These are phyloP conservation scores for Candoia aspera DNA, from an alignment of 2,113 vertebrate species.

Conservation along the genomic window DNA sequence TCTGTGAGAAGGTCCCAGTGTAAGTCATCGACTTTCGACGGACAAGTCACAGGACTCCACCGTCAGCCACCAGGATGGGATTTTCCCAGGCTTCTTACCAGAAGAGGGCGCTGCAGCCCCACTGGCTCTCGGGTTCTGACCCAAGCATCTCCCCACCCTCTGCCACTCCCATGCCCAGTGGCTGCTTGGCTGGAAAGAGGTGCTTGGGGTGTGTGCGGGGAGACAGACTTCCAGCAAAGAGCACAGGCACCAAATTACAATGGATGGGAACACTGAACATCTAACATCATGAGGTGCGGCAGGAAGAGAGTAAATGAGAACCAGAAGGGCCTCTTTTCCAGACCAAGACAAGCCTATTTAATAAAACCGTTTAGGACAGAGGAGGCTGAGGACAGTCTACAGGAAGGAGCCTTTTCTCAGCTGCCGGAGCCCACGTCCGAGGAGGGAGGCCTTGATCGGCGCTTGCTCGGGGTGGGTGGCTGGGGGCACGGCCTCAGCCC, in stretches of 20 bases:
- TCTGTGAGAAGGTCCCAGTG: too few species aligned
- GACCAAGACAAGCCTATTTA: neutral
- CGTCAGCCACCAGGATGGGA: neutral
- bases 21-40: too few species aligned
- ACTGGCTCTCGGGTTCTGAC: conserved; percentile 37
- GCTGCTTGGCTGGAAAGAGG: neutral
- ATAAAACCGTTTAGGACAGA: neutral
- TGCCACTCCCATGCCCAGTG: neutral
- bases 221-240: too few species aligned
- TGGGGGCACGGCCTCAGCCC: too few species aligned
- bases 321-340: neutral
- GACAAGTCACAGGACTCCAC: too few species aligned
- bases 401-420: too few species aligned
- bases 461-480: too few species aligned
- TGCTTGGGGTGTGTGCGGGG: neutral
- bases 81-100: neutral
- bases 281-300: too few species aligned
- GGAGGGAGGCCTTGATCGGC: too few species aligned
- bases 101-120: neutral
- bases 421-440: neutral
- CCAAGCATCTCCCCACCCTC: too few species aligned
- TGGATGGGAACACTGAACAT: too few species aligned
- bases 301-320: neutral
- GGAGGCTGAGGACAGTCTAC: neutral
- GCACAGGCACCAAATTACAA: too few species aligned